phyloP scores from a whole-genome alignment of 1,140 invertebrate genomes.

The Hylaeus anthracinus region DNA sequence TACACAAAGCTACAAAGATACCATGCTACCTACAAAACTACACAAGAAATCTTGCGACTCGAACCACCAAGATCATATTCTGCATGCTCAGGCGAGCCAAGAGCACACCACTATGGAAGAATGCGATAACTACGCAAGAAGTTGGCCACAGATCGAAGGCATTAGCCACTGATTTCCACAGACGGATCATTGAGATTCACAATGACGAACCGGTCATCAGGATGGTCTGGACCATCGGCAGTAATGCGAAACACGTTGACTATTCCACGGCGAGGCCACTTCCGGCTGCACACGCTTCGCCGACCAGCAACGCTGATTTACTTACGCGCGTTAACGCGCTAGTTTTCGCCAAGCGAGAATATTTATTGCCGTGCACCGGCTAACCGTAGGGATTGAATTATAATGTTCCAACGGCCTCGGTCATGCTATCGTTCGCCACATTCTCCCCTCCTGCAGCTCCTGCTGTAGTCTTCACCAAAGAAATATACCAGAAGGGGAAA shows the following conservation, averaged over 20 bases:
- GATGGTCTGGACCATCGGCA: not conserved
- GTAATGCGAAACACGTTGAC: slow-evolving; percentile 3
- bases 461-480: not conserved
- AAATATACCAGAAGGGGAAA: no score
- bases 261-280: slow-evolving; percentile 1
- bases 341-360: slow-evolving; percentile 58
- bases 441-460: not conserved
- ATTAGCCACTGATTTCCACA: no score
- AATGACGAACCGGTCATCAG: slow-evolving; percentile 4
- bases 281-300: slow-evolving; percentile 55
- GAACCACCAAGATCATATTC: no score
- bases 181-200: not conserved
- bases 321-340: slow-evolving; percentile 69
- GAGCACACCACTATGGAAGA: no score
- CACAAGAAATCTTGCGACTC: no score
- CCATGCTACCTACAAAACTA: no score
- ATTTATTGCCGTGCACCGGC: slow-evolving; percentile 52
- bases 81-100: no score
- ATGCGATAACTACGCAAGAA: no score
- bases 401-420: slow-evolving; percentile 39
- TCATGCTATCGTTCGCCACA: not conserved
- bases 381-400: slow-evolving; percentile 59
- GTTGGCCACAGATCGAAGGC: no score
- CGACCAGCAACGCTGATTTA: slow-evolving; percentile 67
- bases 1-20: no score